Evolutionary conservation across 2,113 vertebrate species (phyloP).

Genomic region (Odocoileus virginianus): DNA sequence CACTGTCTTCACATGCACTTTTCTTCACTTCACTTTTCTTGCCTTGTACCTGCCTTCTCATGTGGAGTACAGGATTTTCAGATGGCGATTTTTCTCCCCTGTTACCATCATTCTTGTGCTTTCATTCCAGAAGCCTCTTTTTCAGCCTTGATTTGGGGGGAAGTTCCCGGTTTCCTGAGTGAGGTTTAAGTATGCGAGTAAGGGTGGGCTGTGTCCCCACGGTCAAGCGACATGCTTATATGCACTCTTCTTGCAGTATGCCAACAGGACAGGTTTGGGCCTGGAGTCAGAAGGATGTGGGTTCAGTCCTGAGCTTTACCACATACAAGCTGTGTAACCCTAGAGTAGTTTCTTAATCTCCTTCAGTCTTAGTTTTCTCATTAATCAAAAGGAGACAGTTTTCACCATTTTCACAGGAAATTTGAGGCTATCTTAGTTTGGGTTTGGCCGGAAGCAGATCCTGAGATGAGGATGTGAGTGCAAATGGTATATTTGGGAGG

Average conservation of each 20-base stretch:
- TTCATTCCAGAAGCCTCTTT: not conserved
- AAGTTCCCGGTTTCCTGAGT: not conserved
- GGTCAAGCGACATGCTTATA: rapidly evolving
- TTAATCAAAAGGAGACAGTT: not conserved
- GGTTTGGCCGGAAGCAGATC: not conserved
- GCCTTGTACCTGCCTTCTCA: not conserved
- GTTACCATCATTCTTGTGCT: not conserved
- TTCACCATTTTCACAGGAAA: not conserved
- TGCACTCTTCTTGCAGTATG: not conserved
- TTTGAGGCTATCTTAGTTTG: not conserved
- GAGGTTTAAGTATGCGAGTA: not conserved
- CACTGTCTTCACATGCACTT: not conserved
- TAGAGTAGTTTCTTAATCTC: not conserved
- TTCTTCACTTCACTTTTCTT: not conserved
- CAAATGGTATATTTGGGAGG: not conserved
- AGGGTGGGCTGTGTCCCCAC: not conserved
- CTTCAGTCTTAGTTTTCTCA: not conserved
- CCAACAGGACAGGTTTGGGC: not conserved
- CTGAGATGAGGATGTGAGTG: not conserved
- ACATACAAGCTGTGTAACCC: not conserved
- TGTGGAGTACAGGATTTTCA: not conserved
- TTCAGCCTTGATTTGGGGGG: not conserved
- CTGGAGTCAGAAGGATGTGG: not conserved
- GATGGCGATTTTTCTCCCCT: not conserved
- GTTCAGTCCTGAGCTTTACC: not conserved